Evolutionary conservation across 2,797 vertebrate genomes (phyloP).

Genomic region (Trichosurus vulpecula): DNA sequence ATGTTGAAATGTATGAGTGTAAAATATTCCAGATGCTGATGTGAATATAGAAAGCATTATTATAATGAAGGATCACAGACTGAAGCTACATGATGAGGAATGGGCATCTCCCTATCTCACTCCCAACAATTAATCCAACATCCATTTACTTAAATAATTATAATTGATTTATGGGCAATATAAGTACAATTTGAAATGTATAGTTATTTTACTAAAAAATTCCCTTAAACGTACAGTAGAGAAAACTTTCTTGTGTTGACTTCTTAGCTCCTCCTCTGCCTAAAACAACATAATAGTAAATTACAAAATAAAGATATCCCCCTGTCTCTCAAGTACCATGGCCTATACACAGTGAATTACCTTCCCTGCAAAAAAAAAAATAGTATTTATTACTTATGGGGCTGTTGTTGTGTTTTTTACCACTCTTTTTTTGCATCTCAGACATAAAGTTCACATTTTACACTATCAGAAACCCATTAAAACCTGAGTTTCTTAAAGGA

Average conservation of each 20-base stretch:
- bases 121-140: not conserved
- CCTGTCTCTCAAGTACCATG: not conserved
- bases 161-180: not conserved
- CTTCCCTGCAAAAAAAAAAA: not conserved
- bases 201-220: slow-evolving; percentile 14
- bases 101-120: not conserved
- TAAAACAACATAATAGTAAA: not conserved
- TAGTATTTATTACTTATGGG: not conserved
- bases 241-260: not conserved
- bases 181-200: not conserved
- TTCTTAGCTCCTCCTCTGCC: not conserved
- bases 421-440: not conserved
- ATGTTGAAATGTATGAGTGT: not conserved
- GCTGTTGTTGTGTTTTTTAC: not conserved
- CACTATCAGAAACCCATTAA: not conserved
- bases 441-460: too few relatives aligned
- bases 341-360: not conserved
- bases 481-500: not conserved
- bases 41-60: not conserved
- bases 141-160: not conserved
- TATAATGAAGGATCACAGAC: not conserved
- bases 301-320: not conserved
- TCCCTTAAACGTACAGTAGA: not conserved
- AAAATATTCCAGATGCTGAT: not conserved
- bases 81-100: not conserved